A percentile compares a stretch with the other conserved stretches of the same genome.
Conservation (phyloP, 2,113 vertebrate genomes). For the Bufo bufo region DNA sequence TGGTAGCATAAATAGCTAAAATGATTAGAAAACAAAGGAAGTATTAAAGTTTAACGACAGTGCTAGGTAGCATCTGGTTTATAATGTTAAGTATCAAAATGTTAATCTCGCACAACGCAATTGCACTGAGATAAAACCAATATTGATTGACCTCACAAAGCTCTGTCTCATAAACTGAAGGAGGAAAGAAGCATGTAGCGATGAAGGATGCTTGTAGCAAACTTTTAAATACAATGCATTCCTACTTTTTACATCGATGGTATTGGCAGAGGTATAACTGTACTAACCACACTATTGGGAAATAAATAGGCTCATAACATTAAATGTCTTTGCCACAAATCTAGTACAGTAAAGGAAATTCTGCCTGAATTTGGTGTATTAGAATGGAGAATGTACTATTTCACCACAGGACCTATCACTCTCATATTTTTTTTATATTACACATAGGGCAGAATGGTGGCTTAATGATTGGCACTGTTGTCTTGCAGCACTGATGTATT, state of each 20-base stretch:
- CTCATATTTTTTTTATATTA: no score
- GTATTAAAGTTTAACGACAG: conserved; percentile 22
- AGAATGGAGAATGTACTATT: background rate
- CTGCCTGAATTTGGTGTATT: background rate
- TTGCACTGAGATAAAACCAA: conserved; percentile 43
- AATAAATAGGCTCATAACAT: background rate
- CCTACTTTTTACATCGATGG: background rate
- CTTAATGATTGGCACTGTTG: no score
- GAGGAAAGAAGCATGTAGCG: conserved; percentile 16
- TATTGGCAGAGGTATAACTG: conserved; percentile 33
- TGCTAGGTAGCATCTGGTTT: conserved; percentile 45
- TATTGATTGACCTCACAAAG: conserved; percentile 46
- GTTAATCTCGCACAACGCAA: conserved; percentile 46
- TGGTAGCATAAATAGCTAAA: conserved; percentile 14
- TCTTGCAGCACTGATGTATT: background rate
- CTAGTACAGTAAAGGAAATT: background rate
- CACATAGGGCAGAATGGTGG: no score
- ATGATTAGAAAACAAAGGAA: conserved; percentile 42
- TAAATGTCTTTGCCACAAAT: background rate
- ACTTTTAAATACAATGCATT: conserved; percentile 13
- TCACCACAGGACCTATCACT: background rate
- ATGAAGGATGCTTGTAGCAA: conserved; percentile 14
- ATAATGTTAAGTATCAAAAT: conserved; percentile 42
- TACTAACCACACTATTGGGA: background rate
- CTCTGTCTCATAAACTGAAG: conserved; percentile 37